Conservation (phyloP, 1,140 invertebrate genomes). For the Muscidifurax raptorellus region DNA sequence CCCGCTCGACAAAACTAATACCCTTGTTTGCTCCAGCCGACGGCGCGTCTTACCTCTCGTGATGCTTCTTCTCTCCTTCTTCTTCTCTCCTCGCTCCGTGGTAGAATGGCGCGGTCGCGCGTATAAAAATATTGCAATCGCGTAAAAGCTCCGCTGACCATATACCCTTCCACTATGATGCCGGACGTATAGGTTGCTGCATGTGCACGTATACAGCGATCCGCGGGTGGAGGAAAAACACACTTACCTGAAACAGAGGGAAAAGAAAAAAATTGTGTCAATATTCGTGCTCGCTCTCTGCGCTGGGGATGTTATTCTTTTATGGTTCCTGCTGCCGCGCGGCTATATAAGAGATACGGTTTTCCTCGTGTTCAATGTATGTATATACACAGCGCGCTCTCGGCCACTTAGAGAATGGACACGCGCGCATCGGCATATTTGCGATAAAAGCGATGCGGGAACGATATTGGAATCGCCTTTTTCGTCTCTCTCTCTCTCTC, state of each 20-base stretch:
- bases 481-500: no score
- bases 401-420: neutral
- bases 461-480: conserved; percentile 27
- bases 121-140: conserved; percentile 49
- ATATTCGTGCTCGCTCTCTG: neutral
- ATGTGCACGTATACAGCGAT: neutral
- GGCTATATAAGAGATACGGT: neutral
- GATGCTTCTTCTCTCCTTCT: neutral
- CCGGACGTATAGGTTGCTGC: neutral
- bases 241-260: conserved; percentile 40
- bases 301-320: neutral
- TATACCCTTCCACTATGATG: neutral
- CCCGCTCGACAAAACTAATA: conserved; percentile 33
- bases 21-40: conserved; percentile 14
- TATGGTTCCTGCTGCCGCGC: neutral
- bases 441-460: conserved; percentile 20
- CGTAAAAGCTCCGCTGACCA: conserved; percentile 38
- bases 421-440: conserved; percentile 39
- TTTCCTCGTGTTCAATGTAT: neutral
- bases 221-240: neutral
- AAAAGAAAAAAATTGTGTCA: conserved; percentile 33
- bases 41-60: neutral
- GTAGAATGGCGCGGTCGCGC: neutral
- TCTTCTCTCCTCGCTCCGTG: neutral
- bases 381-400: neutral